Percentiles rank a stretch among this genome's conserved stretches.
phyloP scores from a whole-genome alignment of 2,888 invertebrate species.

The Spisula solida region DNA sequence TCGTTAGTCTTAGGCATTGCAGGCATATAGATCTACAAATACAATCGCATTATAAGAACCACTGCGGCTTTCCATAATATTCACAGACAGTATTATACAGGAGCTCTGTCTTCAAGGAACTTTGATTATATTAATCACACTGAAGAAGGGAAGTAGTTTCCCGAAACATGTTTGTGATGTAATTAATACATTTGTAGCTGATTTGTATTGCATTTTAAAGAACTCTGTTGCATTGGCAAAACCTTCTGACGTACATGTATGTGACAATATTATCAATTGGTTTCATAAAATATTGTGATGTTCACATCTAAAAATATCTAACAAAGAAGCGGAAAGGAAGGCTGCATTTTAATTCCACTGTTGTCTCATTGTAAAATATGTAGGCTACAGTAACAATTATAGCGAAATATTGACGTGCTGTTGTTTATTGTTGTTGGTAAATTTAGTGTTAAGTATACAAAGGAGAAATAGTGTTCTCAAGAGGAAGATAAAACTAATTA shows the following conservation, averaged over 20 bases:
- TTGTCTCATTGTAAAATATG: background rate
- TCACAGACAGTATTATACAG: too few species aligned
- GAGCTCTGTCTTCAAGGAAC: too few species aligned
- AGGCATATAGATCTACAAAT: too few species aligned
- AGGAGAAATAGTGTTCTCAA: background rate
- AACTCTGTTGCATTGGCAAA: background rate
- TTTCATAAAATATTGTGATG: background rate
- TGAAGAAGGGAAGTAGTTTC: too few species aligned
- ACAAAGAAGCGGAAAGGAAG: background rate
- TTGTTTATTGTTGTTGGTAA: background rate
- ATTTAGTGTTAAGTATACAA: background rate
- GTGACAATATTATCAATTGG: background rate
- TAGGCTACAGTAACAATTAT: background rate
- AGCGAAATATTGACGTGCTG: background rate
- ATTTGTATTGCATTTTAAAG: too few species aligned
- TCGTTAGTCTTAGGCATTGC: too few species aligned
- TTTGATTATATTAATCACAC: too few species aligned
- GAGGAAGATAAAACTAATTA: background rate
- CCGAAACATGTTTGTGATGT: too few species aligned
- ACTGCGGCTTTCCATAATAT: too few species aligned
- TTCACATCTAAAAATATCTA: background rate
- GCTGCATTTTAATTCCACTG: background rate
- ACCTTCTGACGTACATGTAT: too few species aligned
- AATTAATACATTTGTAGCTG: too few species aligned
- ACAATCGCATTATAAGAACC: too few species aligned